Evolutionary conservation across 2,888 invertebrate genomes (phyloP).

Genomic region (Quadriops clusia): DNA sequence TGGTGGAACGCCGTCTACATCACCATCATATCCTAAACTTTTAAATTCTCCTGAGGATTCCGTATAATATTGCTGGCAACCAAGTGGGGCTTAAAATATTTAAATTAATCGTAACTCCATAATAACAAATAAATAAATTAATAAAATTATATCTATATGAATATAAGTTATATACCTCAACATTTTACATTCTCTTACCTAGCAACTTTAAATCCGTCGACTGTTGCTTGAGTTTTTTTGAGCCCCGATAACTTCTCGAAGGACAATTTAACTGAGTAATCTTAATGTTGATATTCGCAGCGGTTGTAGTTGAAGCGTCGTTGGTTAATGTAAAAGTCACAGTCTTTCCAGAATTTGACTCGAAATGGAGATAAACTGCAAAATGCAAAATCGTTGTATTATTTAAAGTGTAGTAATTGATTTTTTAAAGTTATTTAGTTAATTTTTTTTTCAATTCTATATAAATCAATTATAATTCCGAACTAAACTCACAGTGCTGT

Average conservation of each 20-base stretch:
- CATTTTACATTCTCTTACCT: constrained; percentile 16
- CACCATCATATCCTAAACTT: constrained; percentile 48
- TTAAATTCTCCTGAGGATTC: constrained; percentile 44
- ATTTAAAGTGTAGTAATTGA: no score
- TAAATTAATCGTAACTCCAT: constrained; percentile 2
- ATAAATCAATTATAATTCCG: background rate
- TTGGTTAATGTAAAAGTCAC: no score
- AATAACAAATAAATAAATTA: background rate
- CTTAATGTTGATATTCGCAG: constrained; percentile 51
- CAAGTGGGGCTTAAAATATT: constrained; percentile 43
- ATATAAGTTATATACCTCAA: constrained; percentile 9
- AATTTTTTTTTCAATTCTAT: no score
- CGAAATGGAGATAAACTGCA: no score
- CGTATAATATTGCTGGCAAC: constrained; percentile 55
- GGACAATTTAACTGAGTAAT: constrained; percentile 34
- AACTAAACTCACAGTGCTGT: constrained; percentile 44
- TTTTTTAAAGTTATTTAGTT: no score
- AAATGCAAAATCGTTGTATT: no score
- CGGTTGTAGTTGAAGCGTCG: no score
- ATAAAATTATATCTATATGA: background rate
- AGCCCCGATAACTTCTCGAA: constrained; percentile 14
- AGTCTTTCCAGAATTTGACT: no score
- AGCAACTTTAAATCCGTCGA: constrained; percentile 21
- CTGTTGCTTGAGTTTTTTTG: constrained; percentile 11
- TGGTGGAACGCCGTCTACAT: constrained; percentile 23